Conservation (phyloP, 2,888 invertebrate species). For the Noctua pronuba region DNA sequence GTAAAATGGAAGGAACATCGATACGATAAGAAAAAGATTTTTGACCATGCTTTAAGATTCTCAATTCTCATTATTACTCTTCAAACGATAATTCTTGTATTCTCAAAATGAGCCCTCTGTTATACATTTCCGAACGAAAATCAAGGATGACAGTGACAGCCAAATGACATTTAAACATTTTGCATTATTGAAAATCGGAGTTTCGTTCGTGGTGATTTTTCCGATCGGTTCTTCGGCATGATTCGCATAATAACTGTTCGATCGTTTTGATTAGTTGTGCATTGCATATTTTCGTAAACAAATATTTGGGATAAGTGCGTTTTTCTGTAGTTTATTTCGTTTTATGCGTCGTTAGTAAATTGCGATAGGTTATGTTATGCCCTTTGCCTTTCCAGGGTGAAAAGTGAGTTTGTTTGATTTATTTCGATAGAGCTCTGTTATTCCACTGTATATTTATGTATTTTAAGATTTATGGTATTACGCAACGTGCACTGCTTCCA, state of each 20-base stretch:
- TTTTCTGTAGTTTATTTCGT: constrained; percentile 42
- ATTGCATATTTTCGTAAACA: constrained; percentile 48
- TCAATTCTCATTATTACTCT: too few relatives aligned
- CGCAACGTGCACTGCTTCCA: constrained; percentile 8
- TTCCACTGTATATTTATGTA: constrained; percentile 29
- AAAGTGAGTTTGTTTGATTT: constrained; percentile 77
- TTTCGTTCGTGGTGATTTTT: constrained; percentile 71
- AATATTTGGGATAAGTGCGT: constrained; percentile 45
- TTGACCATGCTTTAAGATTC: too few relatives aligned
- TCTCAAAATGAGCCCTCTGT: neutral
- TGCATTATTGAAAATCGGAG: constrained; percentile 62
- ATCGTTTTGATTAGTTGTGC: constrained; percentile 51
- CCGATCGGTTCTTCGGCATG: constrained; percentile 70
- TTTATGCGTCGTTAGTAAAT: constrained; percentile 71
- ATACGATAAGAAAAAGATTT: too few relatives aligned
- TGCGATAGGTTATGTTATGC: constrained; percentile 84
- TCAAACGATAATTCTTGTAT: too few relatives aligned
- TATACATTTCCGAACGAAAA: constrained; percentile 48
- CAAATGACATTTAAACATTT: constrained; percentile 49
- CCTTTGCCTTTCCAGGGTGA: constrained; percentile 78
- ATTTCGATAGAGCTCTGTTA: constrained; percentile 46
- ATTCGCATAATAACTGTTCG: constrained; percentile 64
- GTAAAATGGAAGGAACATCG: too few relatives aligned
- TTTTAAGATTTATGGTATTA: constrained; percentile 30
- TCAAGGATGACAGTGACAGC: constrained; percentile 38